phyloP scores from a whole-genome alignment of 2,113 vertebrate species.

The Lampris incognitus region DNA sequence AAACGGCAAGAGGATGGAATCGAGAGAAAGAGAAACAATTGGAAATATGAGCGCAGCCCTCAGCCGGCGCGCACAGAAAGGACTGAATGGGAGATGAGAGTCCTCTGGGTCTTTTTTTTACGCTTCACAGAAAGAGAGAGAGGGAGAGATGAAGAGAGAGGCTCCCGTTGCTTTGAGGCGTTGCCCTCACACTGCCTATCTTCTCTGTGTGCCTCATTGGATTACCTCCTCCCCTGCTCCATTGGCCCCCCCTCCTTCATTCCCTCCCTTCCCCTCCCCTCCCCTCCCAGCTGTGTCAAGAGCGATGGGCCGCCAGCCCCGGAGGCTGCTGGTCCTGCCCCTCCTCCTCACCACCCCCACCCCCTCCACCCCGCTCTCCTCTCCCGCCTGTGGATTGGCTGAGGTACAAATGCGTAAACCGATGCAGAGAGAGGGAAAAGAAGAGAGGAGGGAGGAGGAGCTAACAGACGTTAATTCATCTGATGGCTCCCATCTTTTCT shows the following conservation, averaged over 20 bases:
- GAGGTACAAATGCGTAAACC: conserved; percentile 58
- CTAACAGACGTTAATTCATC: conserved; percentile 76
- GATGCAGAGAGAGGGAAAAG: conserved; percentile 12
- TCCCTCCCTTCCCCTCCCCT: conserved; percentile 44
- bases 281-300: conserved; percentile 80
- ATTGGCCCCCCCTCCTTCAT: conserved; percentile 16
- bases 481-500: conserved; percentile 67
- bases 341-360: conserved; percentile 37
- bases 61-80: conserved; percentile 31
- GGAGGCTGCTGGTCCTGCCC: conserved; percentile 69
- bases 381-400: conserved; percentile 63
- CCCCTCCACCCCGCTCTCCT: background rate
- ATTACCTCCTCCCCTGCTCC: conserved; percentile 71
- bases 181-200: conserved; percentile 75
- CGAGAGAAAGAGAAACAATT: background rate
- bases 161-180: conserved; percentile 74
- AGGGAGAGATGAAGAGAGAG: conserved; percentile 66
- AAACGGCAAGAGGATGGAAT: background rate
- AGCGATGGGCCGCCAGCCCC: conserved; percentile 66
- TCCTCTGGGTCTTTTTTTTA: conserved; percentile 61
- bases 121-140: conserved; percentile 53
- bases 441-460: conserved; percentile 40
- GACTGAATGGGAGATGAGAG: conserved; percentile 60
- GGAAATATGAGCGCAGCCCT: conserved; percentile 30
- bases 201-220: conserved; percentile 76